A percentile compares a stretch with the other conserved stretches of the same genome.
phyloP scores from a whole-genome alignment of 2,888 invertebrate genomes.

The Panorpa germanica region DNA sequence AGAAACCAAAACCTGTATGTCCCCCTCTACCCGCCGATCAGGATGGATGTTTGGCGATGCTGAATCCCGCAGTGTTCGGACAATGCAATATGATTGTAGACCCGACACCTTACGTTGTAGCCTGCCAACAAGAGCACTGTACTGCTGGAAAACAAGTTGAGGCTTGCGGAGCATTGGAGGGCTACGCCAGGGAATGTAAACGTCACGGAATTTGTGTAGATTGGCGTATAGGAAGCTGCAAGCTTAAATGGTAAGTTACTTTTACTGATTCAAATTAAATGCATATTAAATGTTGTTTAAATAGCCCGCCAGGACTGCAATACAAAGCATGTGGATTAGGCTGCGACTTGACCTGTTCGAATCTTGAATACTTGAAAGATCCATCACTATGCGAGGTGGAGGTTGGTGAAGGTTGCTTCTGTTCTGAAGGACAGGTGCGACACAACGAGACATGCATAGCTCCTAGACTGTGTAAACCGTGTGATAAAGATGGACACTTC shows the following conservation, averaged over 20 bases:
- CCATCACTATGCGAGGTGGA: constrained; percentile 28
- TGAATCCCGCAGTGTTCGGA: constrained; percentile 33
- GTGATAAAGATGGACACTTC: constrained; percentile 48
- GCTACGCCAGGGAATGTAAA: constrained; percentile 55
- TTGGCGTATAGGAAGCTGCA: constrained; percentile 51
- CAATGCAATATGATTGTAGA: constrained; percentile 58
- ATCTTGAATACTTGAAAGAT: constrained; percentile 25
- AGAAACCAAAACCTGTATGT: constrained; percentile 26
- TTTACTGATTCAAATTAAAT: constrained; percentile 19
- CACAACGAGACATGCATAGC: constrained; percentile 54
- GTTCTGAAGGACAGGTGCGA: constrained; percentile 52
- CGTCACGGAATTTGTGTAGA: constrained; percentile 49
- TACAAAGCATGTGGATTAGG: constrained; percentile 26
- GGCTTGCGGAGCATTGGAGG: constrained; percentile 43
- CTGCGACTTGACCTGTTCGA: constrained; percentile 47
- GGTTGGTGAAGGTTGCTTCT: constrained; percentile 65
- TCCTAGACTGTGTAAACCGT: constrained; percentile 44
- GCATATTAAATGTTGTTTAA: not conserved
- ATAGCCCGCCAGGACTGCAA: constrained; percentile 6
- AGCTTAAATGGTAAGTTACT: constrained; percentile 34
- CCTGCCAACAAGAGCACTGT: constrained; percentile 52
- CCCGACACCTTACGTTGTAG: constrained; percentile 41
- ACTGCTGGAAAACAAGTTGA: constrained; percentile 30
- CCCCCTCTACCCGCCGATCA: constrained; percentile 33
- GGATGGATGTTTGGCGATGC: constrained; percentile 48